Evolutionary conservation across 2,888 invertebrate species (phyloP).

Genomic region (Epinotia nisella): DNA sequence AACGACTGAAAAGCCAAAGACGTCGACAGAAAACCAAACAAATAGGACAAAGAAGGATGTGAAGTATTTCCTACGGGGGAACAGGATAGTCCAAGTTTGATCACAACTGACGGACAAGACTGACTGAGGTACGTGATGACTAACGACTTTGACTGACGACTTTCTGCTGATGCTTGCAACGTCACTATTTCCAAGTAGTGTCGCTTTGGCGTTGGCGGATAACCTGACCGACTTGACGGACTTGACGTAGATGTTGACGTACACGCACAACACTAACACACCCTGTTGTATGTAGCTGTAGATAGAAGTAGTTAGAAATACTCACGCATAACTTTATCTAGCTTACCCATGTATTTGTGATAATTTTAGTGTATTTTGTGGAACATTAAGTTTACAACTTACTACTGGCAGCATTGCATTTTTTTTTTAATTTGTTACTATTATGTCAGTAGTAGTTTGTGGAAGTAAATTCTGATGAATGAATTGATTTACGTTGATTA

Average conservation of each 20-base stretch:
- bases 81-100: slow-evolving; percentile 81
- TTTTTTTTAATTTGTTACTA: not conserved
- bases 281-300: slow-evolving; percentile 46
- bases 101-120: slow-evolving; percentile 63
- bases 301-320: slow-evolving; percentile 45
- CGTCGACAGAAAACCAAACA: slow-evolving; percentile 60
- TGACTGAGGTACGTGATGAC: slow-evolving; percentile 50
- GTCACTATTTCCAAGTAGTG: slow-evolving; percentile 1
- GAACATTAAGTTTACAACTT: not conserved
- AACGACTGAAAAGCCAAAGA: slow-evolving; percentile 61
- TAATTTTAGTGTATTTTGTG: not conserved
- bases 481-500: too few species aligned
- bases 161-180: slow-evolving; percentile 37
- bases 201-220: not conserved
- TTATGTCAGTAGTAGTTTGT: not conserved
- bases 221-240: slow-evolving; percentile 17
- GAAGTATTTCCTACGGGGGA: slow-evolving; percentile 78
- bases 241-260: slow-evolving; percentile 27
- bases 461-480: not conserved
- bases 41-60: slow-evolving; percentile 72
- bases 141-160: slow-evolving; percentile 55
- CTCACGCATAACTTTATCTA: slow-evolving; percentile 19
- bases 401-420: not conserved
- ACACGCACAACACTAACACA: slow-evolving; percentile 51
- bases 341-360: not conserved